These are phyloP conservation scores for Zophobas atratus DNA, from an alignment of 1,140 invertebrate genomes.

Conservation along the genomic window DNA sequence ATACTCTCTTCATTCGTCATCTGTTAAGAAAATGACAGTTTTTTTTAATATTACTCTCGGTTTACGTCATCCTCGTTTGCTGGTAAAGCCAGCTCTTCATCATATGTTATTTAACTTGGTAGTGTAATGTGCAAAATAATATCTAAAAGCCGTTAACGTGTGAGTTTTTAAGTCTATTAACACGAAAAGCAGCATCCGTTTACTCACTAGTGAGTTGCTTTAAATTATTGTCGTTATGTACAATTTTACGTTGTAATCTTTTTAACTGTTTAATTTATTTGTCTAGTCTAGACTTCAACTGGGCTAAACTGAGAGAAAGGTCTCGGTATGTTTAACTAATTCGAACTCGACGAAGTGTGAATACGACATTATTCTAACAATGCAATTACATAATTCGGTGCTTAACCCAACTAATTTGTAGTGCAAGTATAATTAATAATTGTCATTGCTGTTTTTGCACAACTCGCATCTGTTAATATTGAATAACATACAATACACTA, in stretches of 20 bases:
- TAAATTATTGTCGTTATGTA: neutral
- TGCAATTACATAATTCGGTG: constrained; percentile 16
- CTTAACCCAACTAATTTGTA: neutral
- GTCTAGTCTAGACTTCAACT: constrained; percentile 17
- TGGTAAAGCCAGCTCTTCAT: constrained; percentile 7
- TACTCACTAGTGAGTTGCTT: neutral
- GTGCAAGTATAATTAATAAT: neutral
- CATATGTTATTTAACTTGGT: constrained; percentile 1
- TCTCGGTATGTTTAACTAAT: constrained; percentile 15
- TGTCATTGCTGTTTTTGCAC: too few species aligned
- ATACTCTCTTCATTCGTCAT: constrained; percentile 19
- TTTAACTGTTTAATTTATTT: constrained; percentile 4
- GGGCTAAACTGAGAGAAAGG: constrained; percentile 2
- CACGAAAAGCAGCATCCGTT: neutral
- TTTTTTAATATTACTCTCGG: constrained; percentile 17
- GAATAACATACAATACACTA: too few species aligned
- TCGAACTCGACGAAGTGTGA: constrained; percentile 6
- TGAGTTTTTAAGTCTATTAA: neutral
- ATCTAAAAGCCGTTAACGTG: neutral
- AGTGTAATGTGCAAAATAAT: constrained; percentile 1
- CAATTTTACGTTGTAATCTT: neutral
- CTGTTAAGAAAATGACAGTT: constrained; percentile 30
- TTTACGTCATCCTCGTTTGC: constrained; percentile 1
- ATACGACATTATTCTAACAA: constrained; percentile 4
- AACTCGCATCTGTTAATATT: too few species aligned